Evolutionary conservation across 2,888 invertebrate genomes (phyloP), one percentile per base, ranked within the genome.

Genomic region (Eilema griseolum): DNA sequence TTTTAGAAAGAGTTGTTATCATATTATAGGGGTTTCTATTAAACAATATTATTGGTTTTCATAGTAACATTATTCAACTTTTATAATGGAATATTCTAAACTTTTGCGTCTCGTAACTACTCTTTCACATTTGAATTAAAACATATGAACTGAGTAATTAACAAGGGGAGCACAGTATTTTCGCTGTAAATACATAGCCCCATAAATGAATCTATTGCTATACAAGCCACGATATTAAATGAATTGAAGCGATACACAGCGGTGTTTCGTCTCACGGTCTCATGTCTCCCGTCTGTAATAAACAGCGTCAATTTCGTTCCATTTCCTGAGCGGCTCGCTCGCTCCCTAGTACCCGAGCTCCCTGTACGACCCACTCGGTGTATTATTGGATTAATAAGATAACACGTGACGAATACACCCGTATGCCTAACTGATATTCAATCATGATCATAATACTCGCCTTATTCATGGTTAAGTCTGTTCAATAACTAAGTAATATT

Each of bases 261-360:
- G 52, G 56, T 26, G 71, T 71, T 60, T 63, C 79, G 78, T 82
- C 81, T 78, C 84, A 83, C 84, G 86, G 82, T 86, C 86, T 87
- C 88, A 80, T 86, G 85, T 82, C 83, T 83, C 83, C 81, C 76
- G 82, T 71, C 74, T 78, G 79, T 86, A 88, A 88, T 91, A 91
- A 93, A 89, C 85, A 86, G 91, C 89, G 83, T 92, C 94, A 94
- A 95, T 94, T 94, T 92, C 90, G 90, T 88, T 85, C 89, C 92
- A 94, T 93, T 93, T 95, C 95, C 95, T 94, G 94, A 89, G 89
- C 86, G 83, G 82, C 67, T 16, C 61, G 69, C 41, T 61, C 68
- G 68, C 66, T 72, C 79, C 61, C 73, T 31, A 60, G 63, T 59
- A 66, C 59, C 72, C 66, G 46, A 46, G 79, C 81, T 83, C 87